Evolutionary conservation across 2,797 vertebrate genomes (phyloP), one percentile per base, ranked within the genome.

Genomic region (Myotis pilosus): DNA sequence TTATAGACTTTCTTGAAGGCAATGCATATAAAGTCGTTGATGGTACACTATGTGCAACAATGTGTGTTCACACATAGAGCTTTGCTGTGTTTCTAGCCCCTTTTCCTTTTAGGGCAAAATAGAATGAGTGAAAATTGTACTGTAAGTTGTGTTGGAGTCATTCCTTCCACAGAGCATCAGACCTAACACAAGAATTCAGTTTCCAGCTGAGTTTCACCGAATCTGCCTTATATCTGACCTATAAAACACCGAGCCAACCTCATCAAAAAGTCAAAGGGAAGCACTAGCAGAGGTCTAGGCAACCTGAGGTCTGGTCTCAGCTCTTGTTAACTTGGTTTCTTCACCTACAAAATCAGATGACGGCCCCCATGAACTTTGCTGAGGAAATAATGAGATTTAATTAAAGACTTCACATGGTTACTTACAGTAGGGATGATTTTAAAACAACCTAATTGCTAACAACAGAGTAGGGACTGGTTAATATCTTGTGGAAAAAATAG

Each of bases 371-470:
- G 53, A 72, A 91, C 22, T 84, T 38, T 36, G 87, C 75, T 83
- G 76, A 86, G 60, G 23, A 87, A 94, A 82, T 88, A 51, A 71
- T 87, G 88, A 89, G 64, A 71, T 80, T 85, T 87, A 76, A 84
- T 94, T 81, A 81, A 84, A 86, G 69, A 86, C 71, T 64, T 85
- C 79, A 36, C 28, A 17, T 86, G 55, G 5, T 36, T 89, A 23
- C 91, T 92, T 88, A 88, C 28, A 47, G n/a, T 38, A 81, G 68
- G 33, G 81, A 17, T 17, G 30, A 87, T 83, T 96, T 82, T 33
- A 96, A 85, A 92, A 64, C 55, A 49, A 47, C 20, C 62, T 84
- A 44, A 80, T 68, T 91, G 75, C 38, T 82, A 84, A 76, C 55
- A 68, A 22, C 55, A 80, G 10, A 9, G 23, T 64, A 51, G 55